Evolutionary conservation across 2,888 invertebrate genomes (phyloP), one percentile per base, ranked within the genome.

Genomic region (Emmelina monodactyla): DNA sequence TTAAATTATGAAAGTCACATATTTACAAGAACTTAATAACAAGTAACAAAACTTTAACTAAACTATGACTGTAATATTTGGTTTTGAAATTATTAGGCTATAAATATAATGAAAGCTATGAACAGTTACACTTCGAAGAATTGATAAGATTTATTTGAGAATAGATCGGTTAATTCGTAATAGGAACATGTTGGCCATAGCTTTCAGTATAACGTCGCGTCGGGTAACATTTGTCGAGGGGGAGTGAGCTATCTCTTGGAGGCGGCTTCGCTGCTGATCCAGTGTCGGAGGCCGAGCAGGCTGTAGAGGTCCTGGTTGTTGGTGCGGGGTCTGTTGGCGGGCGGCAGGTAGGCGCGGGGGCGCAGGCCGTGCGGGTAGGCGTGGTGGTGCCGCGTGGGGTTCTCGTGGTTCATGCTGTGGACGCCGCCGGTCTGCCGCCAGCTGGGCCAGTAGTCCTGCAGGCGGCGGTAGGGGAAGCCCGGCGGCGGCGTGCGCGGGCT

Each of bases 51-150:
- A 50, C n/a, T 40, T 43, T 62, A 62, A 61, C 61, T 64, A 63
- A 73, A 67, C 68, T 79, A 79, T 79, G 79, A 79, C 78, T 79
- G 70, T 78, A 75, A 68, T 79, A 76, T 79, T 79, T 79, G 79
- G 79, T 71, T 78, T 78, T 73, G 66, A 70, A 75, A 79, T 78
- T 75, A 78, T 5, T 79, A 75, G 65, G 65, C 64, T 71, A n/a
- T n/a, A n/a, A 64, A 68, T 76, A 72, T 73, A 72, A 57, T 71
- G 73, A 71, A 75, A 73, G 76, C 78, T 69, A 75, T 70, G 68
- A 61, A 55, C 28, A 28, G 4, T n/a, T 9, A 28, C 11, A 28
- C 19, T 19, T 19, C 19, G 19, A 19, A 9, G 19, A 6, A 6
- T 6, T 9, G 19, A 19, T 9, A 9, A 9, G 19, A 6, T 19